Base-by-base conservation (phyloP, 1,140 invertebrate species). In the Ceratosolen fusciceps region DNA sequence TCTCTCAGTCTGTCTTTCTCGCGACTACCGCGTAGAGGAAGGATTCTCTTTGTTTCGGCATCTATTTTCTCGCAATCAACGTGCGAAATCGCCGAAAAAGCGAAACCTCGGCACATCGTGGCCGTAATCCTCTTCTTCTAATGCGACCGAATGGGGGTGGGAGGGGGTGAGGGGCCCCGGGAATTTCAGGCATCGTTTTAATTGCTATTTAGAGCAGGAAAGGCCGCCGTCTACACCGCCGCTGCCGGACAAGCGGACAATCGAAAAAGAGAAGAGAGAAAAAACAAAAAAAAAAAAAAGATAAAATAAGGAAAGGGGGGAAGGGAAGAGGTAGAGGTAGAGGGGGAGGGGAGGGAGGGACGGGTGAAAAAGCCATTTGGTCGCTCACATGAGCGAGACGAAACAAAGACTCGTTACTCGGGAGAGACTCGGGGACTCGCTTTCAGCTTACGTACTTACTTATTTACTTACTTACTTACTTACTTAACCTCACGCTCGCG, bases 71-170 rank as follows among this genome's bases (percentile, higher is more conserved):
- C 12, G 16, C 34, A 54, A 79, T 79, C 77, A 62, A 12, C 56
- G 68, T 74, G 77, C 58, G 77, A 79, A 79, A 79, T 79, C 71
- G 71, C 58, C 58, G 16, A 65, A 74, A 79, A 79, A 73, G 29
- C 47, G 37, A 1, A 39, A 21, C n/a, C 71, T 21, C 0, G 52
- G 26, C 3, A 24, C n/a, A n/a, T n/a, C 21, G 49, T 29, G 43
- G 54, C 37, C 74, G 21, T 7, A 56, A 56, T 67, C 62, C 26
- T 19, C 10, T 58, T 10, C 12, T 52, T 16, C 10, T 52, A 24
- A 9, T 31, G 29, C 31, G 29, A 29, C 60, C 29, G 29, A 62
- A 19, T 12, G 26, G 29, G 21, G 52, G 24, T 31, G 12, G 19
- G 7, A 19, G 1, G 26, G 47, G 4, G 26, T 39, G 2, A 4